These are phyloP conservation scores for Bombus ignitus DNA, from an alignment of 1,140 invertebrate species.

Conservation along the genomic window DNA sequence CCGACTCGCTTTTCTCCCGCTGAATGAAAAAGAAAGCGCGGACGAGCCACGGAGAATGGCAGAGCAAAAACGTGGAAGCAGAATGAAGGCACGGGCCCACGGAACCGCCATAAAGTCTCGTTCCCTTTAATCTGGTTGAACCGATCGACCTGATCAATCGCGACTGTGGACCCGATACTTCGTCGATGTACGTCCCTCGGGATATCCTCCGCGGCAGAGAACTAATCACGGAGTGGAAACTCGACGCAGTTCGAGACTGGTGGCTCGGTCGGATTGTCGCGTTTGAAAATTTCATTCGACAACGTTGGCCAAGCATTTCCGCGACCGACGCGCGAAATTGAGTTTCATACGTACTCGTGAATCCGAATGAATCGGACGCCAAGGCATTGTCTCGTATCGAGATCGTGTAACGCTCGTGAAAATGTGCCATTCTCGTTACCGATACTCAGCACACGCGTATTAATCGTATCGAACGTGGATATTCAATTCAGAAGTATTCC, in stretches of 20 bases:
- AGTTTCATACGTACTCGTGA: conserved; percentile 13
- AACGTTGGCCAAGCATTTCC: conserved; percentile 2
- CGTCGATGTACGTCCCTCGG: conserved; percentile 8
- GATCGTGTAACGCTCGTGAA: too few species aligned
- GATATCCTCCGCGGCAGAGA: conserved; percentile 22
- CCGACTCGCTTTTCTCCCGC: too few species aligned
- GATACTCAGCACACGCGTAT: too few species aligned
- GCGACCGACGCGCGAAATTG: background rate
- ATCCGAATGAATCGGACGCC: conserved; percentile 7
- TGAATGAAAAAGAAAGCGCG: background rate
- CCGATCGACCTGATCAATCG: conserved; percentile 33
- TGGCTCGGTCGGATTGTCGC: background rate
- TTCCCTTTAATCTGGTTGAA: conserved; percentile 71
- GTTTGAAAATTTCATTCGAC: conserved; percentile 18
- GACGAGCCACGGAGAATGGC: background rate
- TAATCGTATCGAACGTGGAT: too few species aligned
- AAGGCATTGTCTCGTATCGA: background rate
- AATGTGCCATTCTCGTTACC: too few species aligned
- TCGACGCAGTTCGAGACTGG: background rate
- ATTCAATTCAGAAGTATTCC: too few species aligned
- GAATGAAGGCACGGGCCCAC: too few species aligned
- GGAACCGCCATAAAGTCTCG: conserved; percentile 62
- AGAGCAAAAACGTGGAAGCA: background rate
- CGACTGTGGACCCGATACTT: conserved; percentile 9
- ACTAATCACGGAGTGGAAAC: conserved; percentile 35